Evolutionary conservation across 2,888 invertebrate species (phyloP), one percentile per base, ranked within the genome.

Genomic region (Suillia variegata): DNA sequence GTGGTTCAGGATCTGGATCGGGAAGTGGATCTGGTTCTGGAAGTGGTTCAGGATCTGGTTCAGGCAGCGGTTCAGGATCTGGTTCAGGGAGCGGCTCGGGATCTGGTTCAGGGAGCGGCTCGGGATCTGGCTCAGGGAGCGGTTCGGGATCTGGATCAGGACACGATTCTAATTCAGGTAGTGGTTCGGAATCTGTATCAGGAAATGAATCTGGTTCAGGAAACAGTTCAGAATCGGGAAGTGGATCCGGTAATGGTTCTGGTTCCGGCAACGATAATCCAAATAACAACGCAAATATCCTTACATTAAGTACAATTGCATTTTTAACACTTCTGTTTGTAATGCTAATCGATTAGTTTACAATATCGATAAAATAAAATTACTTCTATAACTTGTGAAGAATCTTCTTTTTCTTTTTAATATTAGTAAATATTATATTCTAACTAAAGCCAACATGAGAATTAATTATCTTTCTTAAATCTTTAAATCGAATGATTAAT

Each of bases 11-110:
- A 12, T 62, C 64, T 1, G 63, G 62, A 3, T 33, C 38, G 31
- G 62, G 62, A 12, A 34, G 54, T 8, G 58, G 56, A 6, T 18
- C 42, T 38, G 62, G 60, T 0, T 49, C 54, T 1, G 63, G 62
- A 13, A 22, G 48, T 56, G 65, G 63, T 1, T 62, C 59, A 0
- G 63, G 62, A 2, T 33, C 51, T 34, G 65, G 62, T 10, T 55
- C 58, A 10, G 63, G 63, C 13, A 22, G 45, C 47, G 63, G 62
- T 20, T 50, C 55, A 2, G 61, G 60, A 2, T 48, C 54, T 18
- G 60, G 62, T 4, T 31, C 49, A 1, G 56, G 60, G 1, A 42
- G 50, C 20, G 56, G 56, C 18, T 42, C 38, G 5, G 55, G 55
- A 2, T 26, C 47, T 12, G 54, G 54, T 10, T 38, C 26, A 26